Conservation (phyloP, 1,140 invertebrate species). For the Colletes gigas region DNA sequence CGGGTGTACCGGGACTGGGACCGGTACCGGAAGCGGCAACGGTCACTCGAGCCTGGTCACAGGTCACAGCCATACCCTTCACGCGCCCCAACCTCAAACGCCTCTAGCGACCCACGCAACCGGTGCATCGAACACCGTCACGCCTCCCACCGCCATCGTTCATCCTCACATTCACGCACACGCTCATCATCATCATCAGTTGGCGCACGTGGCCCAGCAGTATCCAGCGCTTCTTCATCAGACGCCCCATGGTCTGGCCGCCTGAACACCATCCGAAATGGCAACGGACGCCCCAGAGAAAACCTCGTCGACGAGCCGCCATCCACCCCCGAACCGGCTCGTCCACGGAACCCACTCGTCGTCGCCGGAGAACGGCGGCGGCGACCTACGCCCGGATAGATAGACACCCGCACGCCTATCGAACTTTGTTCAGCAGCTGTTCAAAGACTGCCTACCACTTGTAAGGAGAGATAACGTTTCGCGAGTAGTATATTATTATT, state of each 20-base stretch:
- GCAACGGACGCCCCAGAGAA: slow-evolving; percentile 60
- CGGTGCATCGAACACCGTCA: slow-evolving; percentile 56
- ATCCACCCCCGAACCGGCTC: no score
- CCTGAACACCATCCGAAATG: slow-evolving; percentile 52
- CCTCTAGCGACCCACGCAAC: slow-evolving; percentile 50
- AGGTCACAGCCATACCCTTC: slow-evolving; percentile 72
- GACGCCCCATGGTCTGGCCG: slow-evolving; percentile 77
- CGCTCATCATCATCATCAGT: slow-evolving; percentile 72
- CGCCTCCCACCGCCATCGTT: slow-evolving; percentile 63
- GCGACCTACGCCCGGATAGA: slow-evolving; percentile 21
- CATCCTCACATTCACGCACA: slow-evolving; percentile 67
- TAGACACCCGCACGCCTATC: slow-evolving; percentile 11
- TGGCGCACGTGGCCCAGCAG: slow-evolving; percentile 76
- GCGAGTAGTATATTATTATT: slow-evolving; percentile 63
- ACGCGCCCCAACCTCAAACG: slow-evolving; percentile 73
- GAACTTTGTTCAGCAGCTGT: slow-evolving; percentile 57
- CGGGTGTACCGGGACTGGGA: not conserved
- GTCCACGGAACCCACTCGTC: not conserved
- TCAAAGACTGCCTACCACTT: slow-evolving; percentile 58
- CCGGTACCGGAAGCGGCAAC: slow-evolving; percentile 27
- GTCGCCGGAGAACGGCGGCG: slow-evolving; percentile 16
- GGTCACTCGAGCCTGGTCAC: slow-evolving; percentile 60
- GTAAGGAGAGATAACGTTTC: slow-evolving; percentile 56
- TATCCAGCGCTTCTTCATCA: slow-evolving; percentile 76
- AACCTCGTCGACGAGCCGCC: not conserved